Percentiles rank a stretch among this genome's conserved stretches.
These are phyloP conservation scores for Phaedon cochleariae DNA, from an alignment of 2,888 invertebrate species.

Conservation along the genomic window DNA sequence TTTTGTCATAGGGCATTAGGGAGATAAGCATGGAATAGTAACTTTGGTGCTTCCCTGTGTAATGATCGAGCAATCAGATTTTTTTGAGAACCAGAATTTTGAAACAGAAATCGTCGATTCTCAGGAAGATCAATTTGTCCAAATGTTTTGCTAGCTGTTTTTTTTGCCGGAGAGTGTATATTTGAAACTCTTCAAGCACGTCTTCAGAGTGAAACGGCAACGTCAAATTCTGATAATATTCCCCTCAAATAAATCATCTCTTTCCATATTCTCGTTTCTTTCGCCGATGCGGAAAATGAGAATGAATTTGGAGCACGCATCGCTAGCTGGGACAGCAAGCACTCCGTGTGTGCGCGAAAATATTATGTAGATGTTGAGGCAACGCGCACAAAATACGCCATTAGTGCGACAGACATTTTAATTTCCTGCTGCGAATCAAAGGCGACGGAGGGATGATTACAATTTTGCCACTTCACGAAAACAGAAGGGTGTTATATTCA, in stretches of 20 bases:
- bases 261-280: neutral
- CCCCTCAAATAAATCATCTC: neutral
- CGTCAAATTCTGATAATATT: neutral
- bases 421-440: neutral
- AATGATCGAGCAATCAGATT: too few species aligned
- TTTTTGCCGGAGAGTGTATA: too few species aligned
- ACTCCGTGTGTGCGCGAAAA: neutral
- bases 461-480: neutral
- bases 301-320: neutral
- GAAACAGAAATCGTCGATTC: too few species aligned
- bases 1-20: too few species aligned
- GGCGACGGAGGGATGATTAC: neutral
- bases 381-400: neutral
- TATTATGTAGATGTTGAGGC: neutral
- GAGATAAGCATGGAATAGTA: too few species aligned
- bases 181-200: neutral
- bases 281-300: neutral
- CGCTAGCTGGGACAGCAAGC: neutral
- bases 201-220: neutral
- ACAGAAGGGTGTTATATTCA: neutral
- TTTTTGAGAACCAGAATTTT: too few species aligned
- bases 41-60: too few species aligned
- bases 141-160: too few species aligned
- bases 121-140: too few species aligned
- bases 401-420: neutral